Evolutionary conservation across 2,113 vertebrate genomes (phyloP).

Genomic region (Sarotherodon lohbergeri): DNA sequence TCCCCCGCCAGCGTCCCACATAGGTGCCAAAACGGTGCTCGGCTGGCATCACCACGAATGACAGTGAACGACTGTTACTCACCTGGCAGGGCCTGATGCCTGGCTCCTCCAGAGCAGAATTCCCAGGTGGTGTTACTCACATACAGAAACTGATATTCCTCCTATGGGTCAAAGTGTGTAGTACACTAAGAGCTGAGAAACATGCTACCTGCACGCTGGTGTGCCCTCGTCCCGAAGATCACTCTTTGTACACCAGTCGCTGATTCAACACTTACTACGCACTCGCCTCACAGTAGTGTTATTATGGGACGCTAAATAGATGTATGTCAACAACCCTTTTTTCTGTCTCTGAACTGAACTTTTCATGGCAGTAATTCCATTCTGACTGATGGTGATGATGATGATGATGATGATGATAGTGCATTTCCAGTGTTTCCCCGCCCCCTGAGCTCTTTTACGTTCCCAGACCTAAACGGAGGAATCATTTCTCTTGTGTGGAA

Average conservation of each 20-base stretch:
- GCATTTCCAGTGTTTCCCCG: neutral
- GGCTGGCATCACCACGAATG: slow-evolving; percentile 9
- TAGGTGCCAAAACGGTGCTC: neutral
- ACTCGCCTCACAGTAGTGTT: slow-evolving; percentile 1
- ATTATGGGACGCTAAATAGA: slow-evolving; percentile 20
- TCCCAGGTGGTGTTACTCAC: slow-evolving; percentile 62
- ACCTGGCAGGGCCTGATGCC: slow-evolving; percentile 13
- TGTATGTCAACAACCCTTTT: neutral
- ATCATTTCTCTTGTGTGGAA: slow-evolving; percentile 3
- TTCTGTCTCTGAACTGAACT: slow-evolving; percentile 1
- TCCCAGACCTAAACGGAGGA: slow-evolving; percentile 3
- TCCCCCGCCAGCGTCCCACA: neutral
- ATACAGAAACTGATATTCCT: slow-evolving; percentile 43
- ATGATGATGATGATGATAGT: neutral
- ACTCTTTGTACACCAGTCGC: neutral
- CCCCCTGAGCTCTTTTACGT: slow-evolving; percentile 8
- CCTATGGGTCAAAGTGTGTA: slow-evolving; percentile 69
- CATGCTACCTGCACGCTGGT: slow-evolving; percentile 26
- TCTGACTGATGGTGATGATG: neutral
- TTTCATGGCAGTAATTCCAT: neutral
- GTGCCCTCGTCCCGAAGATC: slow-evolving; percentile 7
- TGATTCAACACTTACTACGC: neutral
- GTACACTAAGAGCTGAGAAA: slow-evolving; percentile 63
- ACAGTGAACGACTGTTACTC: slow-evolving; percentile 71
- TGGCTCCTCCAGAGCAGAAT: neutral